Evolutionary conservation across 2,797 vertebrate genomes (phyloP), one percentile per base, ranked within the genome.

Genomic region (Glossophaga mutica): DNA sequence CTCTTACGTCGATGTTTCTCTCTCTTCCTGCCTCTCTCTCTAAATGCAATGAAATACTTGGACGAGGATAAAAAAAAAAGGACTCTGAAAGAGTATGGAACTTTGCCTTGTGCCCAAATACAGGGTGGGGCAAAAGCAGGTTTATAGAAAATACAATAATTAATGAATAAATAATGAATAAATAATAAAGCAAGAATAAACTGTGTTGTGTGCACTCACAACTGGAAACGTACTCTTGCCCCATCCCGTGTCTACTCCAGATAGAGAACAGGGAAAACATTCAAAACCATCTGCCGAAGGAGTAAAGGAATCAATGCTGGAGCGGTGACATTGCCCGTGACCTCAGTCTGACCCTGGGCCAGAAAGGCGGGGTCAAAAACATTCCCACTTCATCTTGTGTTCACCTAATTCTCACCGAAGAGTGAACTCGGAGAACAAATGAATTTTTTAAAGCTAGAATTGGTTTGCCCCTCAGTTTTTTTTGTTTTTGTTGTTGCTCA

Each of bases 401-500:
- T 70, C 26, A 26, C 44, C 44, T 77, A 55, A 26, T 91, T 89
- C 34, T 90, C 42, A 52, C 48, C 4, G 2, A 67, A 92, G 44
- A 76, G 9, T 37, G 6, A 62, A 88, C 16, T 87, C 48, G 9
- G 42, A 68, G 34, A 87, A 57, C 9, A 67, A 76, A 82, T 59
- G 2, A 26, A 52, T 22, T 65, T 87, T 85, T 91, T n/a, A 68
- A 39, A 87, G 11, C 18, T 71, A 18, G 26, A 19, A 29, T 77
- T 55, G 14, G 11, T 95, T 90, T 78, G 29, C 73, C 42, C 84
- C 79, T 74, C 1, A 10, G n/a, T 71, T 77, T 39, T 59, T 91
- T 57, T 52, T 16, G 21, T 65, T 71, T 16, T 26, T 26, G 57
- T 46, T 68, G 22, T 52, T 5, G 10, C 62, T 67, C 26, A 4